These are phyloP conservation scores for Leucozona laternaria DNA, from an alignment of 2,888 invertebrate genomes.

Conservation along the genomic window DNA sequence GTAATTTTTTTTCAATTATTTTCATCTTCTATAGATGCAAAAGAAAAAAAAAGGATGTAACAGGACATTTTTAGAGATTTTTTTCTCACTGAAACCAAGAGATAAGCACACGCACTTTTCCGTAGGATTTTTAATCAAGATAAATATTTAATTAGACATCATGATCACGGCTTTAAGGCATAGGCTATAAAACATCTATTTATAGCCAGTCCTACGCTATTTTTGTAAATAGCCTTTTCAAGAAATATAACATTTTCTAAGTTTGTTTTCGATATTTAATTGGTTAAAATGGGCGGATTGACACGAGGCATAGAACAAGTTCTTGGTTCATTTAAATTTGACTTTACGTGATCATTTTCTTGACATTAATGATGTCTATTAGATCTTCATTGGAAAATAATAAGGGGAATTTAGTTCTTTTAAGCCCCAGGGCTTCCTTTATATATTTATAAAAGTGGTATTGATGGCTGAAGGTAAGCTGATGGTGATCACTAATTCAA, in stretches of 20 bases:
- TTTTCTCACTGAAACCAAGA: conserved; percentile 28
- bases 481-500: not conserved
- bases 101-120: conserved; percentile 41
- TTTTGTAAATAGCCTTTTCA: not conserved
- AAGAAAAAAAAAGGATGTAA: conserved; percentile 28
- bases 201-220: conserved; percentile 42
- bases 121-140: conserved; percentile 38
- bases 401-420: not conserved
- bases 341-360: not conserved
- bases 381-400: not conserved
- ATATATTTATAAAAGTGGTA: not conserved
- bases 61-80: conserved; percentile 54
- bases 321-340: not conserved
- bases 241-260: not conserved
- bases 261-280: not conserved
- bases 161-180: conserved; percentile 29
- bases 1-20: conserved; percentile 42
- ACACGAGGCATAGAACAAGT: not conserved
- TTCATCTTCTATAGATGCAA: not conserved
- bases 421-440: not conserved
- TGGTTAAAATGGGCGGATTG: not conserved
- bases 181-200: not conserved
- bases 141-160: conserved; percentile 62
- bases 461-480: not conserved
- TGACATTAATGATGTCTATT: conserved; percentile 17